Conservation (phyloP, 1,140 invertebrate genomes). For the Condylostylus longicornis region DNA sequence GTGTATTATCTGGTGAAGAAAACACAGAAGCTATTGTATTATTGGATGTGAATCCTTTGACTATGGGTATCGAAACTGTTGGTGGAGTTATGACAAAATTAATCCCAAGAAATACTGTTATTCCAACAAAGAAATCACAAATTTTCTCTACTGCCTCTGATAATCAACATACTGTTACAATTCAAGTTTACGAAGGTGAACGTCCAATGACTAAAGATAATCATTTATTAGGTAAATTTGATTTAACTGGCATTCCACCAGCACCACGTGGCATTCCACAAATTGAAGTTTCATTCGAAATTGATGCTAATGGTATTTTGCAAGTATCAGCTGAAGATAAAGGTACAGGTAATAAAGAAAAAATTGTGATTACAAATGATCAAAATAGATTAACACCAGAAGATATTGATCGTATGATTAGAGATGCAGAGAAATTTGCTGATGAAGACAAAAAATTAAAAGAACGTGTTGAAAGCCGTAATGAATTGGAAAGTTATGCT, state of each 20-base stretch:
- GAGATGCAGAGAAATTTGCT: constrained; percentile 95
- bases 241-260: constrained; percentile 94
- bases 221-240: constrained; percentile 94
- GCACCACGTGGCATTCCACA: constrained; percentile 96
- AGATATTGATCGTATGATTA: constrained; percentile 97
- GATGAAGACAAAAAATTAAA: constrained; percentile 98
- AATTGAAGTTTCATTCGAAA: constrained; percentile 98
- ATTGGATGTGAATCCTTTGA: constrained; percentile 94
- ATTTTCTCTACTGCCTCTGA: constrained; percentile 98
- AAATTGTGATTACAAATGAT: constrained; percentile 98
- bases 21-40: constrained; percentile 93
- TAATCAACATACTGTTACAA: constrained; percentile 97
- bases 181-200: constrained; percentile 96
- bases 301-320: constrained; percentile 96
- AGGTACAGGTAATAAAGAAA: constrained; percentile 94
- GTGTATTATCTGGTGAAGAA: constrained; percentile 76
- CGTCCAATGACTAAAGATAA: constrained; percentile 99
- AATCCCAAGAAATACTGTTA: constrained; percentile 95
- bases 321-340: constrained; percentile 96
- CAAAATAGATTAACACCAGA: constrained; percentile 93
- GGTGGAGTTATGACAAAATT: constrained; percentile 99
- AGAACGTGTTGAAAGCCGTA: constrained; percentile 88
- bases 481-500: constrained; percentile 92
- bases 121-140: constrained; percentile 99
- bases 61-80: constrained; percentile 98